phyloP scores from a whole-genome alignment of 2,113 vertebrate genomes.

The Dipodomys ordii region DNA sequence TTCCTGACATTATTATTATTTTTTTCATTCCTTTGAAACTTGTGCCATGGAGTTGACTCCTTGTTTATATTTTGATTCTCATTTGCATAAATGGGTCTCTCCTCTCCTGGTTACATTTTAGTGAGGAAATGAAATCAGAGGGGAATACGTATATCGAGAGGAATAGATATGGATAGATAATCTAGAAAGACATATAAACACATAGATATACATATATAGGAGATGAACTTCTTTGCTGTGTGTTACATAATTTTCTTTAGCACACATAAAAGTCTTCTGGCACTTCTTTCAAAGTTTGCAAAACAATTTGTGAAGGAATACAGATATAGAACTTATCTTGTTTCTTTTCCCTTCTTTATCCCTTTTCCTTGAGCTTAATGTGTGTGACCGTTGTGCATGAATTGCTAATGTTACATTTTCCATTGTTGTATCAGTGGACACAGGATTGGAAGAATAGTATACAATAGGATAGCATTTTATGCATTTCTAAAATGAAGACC shows the following conservation, averaged over 20 bases:
- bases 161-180: too few species aligned
- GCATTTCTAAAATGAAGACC: neutral
- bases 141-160: neutral
- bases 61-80: conserved; percentile 67
- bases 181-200: too few species aligned
- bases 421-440: neutral
- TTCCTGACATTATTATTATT: conserved; percentile 2
- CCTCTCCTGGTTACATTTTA: conserved; percentile 1
- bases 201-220: too few species aligned
- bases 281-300: conserved; percentile 33
- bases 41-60: conserved; percentile 66
- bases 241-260: neutral
- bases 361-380: neutral
- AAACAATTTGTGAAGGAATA: neutral
- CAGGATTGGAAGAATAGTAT: neutral
- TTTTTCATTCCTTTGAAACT: conserved; percentile 54
- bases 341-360: neutral
- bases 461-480: neutral
- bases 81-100: conserved; percentile 58
- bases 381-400: neutral
- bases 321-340: neutral
- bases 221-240: too few species aligned
- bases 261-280: neutral
- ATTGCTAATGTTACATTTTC: neutral
- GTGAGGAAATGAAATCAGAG: conserved; percentile 27